Evolutionary conservation across 2,888 invertebrate species (phyloP).

Genomic region (Hipparchia semele): DNA sequence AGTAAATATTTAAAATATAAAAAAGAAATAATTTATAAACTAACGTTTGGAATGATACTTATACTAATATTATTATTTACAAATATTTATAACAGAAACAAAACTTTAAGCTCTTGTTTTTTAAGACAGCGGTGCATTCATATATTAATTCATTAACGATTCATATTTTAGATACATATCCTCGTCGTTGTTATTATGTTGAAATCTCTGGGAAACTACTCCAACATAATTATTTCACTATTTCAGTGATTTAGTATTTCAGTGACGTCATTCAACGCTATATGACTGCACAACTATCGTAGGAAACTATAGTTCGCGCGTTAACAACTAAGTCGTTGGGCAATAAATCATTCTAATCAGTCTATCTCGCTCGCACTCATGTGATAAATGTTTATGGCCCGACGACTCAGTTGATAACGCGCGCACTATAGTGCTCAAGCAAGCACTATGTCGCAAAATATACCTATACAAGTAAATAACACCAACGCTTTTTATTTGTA

Average conservation of each 20-base stretch:
- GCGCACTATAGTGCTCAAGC: slow-evolving; percentile 7
- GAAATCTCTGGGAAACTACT: no score
- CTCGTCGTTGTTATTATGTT: no score
- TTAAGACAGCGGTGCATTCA: neutral
- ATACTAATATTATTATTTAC: slow-evolving; percentile 72
- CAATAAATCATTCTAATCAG: no score
- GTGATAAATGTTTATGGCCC: no score
- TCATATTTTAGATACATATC: no score
- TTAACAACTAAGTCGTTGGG: no score
- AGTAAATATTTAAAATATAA: slow-evolving; percentile 76
- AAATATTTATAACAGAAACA: slow-evolving; percentile 71
- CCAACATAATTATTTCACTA: no score
- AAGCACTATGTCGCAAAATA: slow-evolving; percentile 25
- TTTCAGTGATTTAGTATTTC: no score
- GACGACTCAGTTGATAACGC: no score
- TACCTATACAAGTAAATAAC: slow-evolving; percentile 25
- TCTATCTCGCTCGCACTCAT: no score
- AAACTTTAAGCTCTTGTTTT: slow-evolving; percentile 45
- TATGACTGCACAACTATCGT: neutral
- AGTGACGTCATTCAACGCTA: no score
- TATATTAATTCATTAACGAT: no score
- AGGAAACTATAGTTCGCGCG: neutral
- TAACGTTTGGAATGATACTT: slow-evolving; percentile 77
- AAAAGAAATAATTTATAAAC: slow-evolving; percentile 68
- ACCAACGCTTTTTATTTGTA: slow-evolving; percentile 23